A percentile compares a stretch with the other conserved stretches of the same genome.
Evolutionary conservation across 2,113 vertebrate genomes (phyloP).

Genomic region (Atlantisia rogersi): DNA sequence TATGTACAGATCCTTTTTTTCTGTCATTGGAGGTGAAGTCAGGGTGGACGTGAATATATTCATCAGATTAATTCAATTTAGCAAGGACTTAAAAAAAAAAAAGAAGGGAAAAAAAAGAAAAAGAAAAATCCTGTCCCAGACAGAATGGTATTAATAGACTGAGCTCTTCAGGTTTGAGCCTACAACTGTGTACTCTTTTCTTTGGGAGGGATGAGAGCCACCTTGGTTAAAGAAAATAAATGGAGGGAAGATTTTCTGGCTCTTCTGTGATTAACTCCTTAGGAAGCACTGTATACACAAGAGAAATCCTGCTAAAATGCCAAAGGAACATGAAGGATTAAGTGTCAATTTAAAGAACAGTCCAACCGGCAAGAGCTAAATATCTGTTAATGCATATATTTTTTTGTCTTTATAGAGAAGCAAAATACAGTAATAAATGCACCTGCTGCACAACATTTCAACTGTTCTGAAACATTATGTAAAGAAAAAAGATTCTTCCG

Average conservation of each 20-base stretch:
- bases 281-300: background rate
- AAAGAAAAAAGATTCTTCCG: background rate
- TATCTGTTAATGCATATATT: no score
- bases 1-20: background rate
- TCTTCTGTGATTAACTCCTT: slow-evolving; percentile 1
- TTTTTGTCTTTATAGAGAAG: background rate
- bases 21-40: background rate
- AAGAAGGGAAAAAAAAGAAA: no score
- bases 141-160: background rate
- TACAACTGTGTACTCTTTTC: background rate
- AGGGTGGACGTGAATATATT: background rate
- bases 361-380: background rate
- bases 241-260: background rate
- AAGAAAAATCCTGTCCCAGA: background rate
- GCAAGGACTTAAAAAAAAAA: no score
- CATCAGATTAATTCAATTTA: background rate
- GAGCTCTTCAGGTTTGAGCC: background rate
- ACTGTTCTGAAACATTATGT: background rate
- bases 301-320: background rate
- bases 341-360: background rate
- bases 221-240: slow-evolving; percentile 17
- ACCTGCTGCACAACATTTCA: background rate
- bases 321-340: background rate
- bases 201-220: background rate
- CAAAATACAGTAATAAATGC: background rate